phyloP scores from a whole-genome alignment of 2,888 invertebrate genomes.

The Subacronicta megacephala region DNA sequence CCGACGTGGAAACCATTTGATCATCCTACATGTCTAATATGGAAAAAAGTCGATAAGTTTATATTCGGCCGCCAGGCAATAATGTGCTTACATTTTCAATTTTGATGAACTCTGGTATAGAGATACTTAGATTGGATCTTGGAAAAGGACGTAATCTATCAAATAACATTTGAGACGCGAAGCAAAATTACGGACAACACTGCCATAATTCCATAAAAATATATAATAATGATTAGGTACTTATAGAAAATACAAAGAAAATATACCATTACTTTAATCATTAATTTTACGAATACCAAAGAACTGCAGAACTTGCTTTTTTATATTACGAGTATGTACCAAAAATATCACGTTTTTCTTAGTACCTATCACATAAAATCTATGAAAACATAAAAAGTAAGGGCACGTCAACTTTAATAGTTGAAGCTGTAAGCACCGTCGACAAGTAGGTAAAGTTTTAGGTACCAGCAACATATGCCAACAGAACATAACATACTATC shows the following conservation, averaged over 20 bases:
- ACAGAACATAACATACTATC: neutral
- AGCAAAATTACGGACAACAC: too few species aligned
- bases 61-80: too few species aligned
- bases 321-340: conserved; percentile 47
- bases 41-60: too few species aligned
- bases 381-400: conserved; percentile 59
- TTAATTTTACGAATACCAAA: conserved; percentile 29
- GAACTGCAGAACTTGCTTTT: conserved; percentile 33
- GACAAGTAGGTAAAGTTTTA: conserved; percentile 59
- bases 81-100: too few species aligned
- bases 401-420: conserved; percentile 47
- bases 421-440: conserved; percentile 36
- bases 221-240: too few species aligned
- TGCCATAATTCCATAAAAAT: neutral
- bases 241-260: conserved; percentile 4
- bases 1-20: too few species aligned
- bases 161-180: too few species aligned
- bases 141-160: too few species aligned
- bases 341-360: conserved; percentile 47
- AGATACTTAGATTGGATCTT: too few species aligned
- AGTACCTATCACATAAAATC: conserved; percentile 56
- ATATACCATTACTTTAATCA: conserved; percentile 34
- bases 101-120: too few species aligned
- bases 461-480: conserved; percentile 5
- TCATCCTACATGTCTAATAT: too few species aligned